Evolutionary conservation across 2,888 invertebrate genomes (phyloP), one percentile per base, ranked within the genome.

Genomic region (Tholera decimalis): DNA sequence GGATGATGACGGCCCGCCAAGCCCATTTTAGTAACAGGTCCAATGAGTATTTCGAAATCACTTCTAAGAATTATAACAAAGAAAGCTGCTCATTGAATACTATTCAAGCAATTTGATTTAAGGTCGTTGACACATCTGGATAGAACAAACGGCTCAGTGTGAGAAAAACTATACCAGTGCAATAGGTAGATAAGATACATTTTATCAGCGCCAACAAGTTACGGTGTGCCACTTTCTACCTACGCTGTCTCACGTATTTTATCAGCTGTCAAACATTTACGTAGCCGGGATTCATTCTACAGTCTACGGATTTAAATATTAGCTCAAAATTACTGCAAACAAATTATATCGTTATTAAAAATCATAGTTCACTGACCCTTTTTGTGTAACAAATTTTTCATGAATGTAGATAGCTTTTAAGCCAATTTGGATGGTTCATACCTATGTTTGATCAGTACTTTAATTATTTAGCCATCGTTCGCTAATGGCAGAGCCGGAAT

Each of bases 211-310:
- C 69, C 72, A 82, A 83, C 83, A 81, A 86, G 83, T 83, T 83
- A 80, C 63, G 78, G 71, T 85, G 91, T 87, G 84, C 89, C 84
- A 90, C 88, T 91, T 92, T 91, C 87, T 85, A 86, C 83, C 79
- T 77, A 82, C 84, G 80, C 83, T 79, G 76, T 79, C 78, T 79
- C 86, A 84, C 87, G 83, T 83, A 81, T 87, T 89, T 91, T 93
- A 92, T 92, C 91, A 85, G 62, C 83, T 84, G 85, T 82, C 88
- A 91, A 93, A 93, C 87, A 91, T 93, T 94, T 92, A 83, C 87
- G 83, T 89, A 90, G 80, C 91, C 89, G 89, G 91, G 91, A 93
- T 93, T 93, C 88, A 82, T 79, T 82, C 71, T 78, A 74, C 76
- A 79, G 77, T 81, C 73, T 18, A 28, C 26, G n/a, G n/a, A n/a